Evolutionary conservation across 2,888 invertebrate species (phyloP).

Genomic region (Leptothorax acervorum): DNA sequence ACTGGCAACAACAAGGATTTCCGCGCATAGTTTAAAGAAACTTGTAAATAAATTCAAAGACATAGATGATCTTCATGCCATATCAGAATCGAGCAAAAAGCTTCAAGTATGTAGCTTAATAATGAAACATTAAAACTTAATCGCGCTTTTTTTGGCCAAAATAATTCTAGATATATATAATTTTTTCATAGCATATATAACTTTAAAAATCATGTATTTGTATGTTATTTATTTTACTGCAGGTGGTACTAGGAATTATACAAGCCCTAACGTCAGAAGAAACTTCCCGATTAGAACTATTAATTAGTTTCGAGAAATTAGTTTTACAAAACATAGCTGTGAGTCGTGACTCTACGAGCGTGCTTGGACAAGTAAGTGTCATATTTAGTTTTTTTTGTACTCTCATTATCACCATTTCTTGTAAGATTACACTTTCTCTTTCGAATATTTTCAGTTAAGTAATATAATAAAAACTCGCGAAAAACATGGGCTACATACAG

Average conservation of each 20-base stretch:
- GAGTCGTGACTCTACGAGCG: constrained; percentile 86
- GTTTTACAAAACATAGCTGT: constrained; percentile 85
- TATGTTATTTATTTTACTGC: constrained; percentile 55
- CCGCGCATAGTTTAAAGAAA: constrained; percentile 84
- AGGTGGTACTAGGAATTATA: constrained; percentile 86
- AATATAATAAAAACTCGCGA: constrained; percentile 87
- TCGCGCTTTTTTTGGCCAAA: background rate
- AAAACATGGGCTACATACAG: constrained; percentile 87
- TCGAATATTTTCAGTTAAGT: constrained; percentile 85
- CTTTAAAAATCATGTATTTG: constrained; percentile 4
- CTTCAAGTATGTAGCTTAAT: constrained; percentile 77
- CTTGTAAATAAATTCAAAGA: constrained; percentile 80
- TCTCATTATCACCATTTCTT: constrained; percentile 4
- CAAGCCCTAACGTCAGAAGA: constrained; percentile 88
- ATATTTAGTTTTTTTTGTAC: background rate
- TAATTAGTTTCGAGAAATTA: constrained; percentile 89
- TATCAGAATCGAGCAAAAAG: constrained; percentile 78
- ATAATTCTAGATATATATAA: background rate
- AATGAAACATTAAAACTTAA: background rate
- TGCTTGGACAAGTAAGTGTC: constrained; percentile 81
- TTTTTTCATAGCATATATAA: constrained; percentile 17
- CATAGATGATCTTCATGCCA: constrained; percentile 71
- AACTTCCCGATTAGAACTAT: constrained; percentile 87
- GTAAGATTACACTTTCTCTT: background rate
- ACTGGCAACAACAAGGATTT: constrained; percentile 80